phyloP scores from a whole-genome alignment of 2,797 vertebrate genomes.

The Emys orbicularis region DNA sequence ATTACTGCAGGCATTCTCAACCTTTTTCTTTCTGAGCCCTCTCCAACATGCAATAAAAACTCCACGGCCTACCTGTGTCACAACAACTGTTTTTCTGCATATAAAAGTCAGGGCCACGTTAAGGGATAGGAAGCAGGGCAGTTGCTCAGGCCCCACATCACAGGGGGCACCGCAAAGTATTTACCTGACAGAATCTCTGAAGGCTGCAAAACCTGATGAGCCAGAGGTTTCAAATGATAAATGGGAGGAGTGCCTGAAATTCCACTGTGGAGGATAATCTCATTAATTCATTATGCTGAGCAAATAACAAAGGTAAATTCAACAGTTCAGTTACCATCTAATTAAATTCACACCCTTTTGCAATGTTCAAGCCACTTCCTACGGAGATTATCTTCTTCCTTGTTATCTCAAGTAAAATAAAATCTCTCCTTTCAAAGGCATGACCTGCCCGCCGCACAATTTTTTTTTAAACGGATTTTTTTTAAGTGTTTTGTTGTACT shows the following conservation, averaged over 20 bases:
- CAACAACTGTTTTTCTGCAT: too few species aligned
- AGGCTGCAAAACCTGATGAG: background rate
- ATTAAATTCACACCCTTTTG: too few species aligned
- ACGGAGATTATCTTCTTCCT: background rate
- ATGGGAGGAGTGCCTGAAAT: background rate
- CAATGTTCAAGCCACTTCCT: background rate
- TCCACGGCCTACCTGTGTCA: too few species aligned
- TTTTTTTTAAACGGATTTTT: background rate
- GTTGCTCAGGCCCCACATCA: too few species aligned
- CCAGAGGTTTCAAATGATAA: background rate
- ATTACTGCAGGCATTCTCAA: too few species aligned
- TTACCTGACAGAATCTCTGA: background rate
- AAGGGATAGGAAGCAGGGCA: too few species aligned
- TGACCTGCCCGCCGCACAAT: fast-evolving
- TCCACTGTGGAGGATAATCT: background rate
- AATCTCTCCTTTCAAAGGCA: background rate
- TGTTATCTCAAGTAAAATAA: background rate
- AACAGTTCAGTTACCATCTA: background rate
- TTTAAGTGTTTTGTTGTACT: background rate
- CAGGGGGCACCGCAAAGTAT: too few species aligned
- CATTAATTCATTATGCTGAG: too few species aligned
- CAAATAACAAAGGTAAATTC: background rate
- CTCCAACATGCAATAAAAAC: too few species aligned
- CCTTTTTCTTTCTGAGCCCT: too few species aligned
- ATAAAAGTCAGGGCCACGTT: too few species aligned